Percentiles rank a stretch among this genome's conserved stretches.
Evolutionary conservation across 2,888 invertebrate genomes (phyloP).

Genomic region (Parochlus steinenii): DNA sequence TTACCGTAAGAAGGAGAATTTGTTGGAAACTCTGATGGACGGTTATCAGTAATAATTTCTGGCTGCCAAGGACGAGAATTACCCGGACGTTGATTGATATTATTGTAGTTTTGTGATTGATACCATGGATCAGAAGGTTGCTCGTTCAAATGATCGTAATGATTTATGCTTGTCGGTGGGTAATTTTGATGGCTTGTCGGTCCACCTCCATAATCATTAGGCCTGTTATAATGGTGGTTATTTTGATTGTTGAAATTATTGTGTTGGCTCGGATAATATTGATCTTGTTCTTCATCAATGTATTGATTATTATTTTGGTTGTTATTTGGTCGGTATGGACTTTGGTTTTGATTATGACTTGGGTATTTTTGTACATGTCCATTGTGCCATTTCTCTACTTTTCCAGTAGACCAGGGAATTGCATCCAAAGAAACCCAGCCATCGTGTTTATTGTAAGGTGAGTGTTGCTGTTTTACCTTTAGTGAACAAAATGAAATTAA

Average conservation of each 20-base stretch:
- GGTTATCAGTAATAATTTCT: constrained; percentile 38
- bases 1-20: constrained; percentile 10
- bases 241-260: constrained; percentile 1
- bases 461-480: constrained; percentile 19
- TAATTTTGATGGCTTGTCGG: constrained; percentile 5
- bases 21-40: constrained; percentile 35
- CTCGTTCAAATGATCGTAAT: constrained; percentile 11
- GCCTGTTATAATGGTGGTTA: background rate
- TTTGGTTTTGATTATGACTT: constrained; percentile 7
- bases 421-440: constrained; percentile 66
- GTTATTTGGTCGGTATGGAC: constrained; percentile 13
- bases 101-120: constrained; percentile 18
- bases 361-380: constrained; percentile 1
- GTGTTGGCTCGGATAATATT: constrained; percentile 1
- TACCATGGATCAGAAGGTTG: constrained; percentile 17
- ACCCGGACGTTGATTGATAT: constrained; percentile 18
- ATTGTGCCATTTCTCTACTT: constrained; percentile 59
- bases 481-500: constrained; percentile 13
- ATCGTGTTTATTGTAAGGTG: constrained; percentile 40
- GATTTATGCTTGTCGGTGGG: constrained; percentile 12
- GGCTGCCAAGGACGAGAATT: constrained; percentile 28
- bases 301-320: constrained; percentile 13
- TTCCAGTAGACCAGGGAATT: constrained; percentile 63
- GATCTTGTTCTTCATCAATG: background rate
- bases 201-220: constrained; percentile 1